Base-by-base conservation (phyloP, 2,888 invertebrate genomes). In the Syritta pipiens region DNA sequence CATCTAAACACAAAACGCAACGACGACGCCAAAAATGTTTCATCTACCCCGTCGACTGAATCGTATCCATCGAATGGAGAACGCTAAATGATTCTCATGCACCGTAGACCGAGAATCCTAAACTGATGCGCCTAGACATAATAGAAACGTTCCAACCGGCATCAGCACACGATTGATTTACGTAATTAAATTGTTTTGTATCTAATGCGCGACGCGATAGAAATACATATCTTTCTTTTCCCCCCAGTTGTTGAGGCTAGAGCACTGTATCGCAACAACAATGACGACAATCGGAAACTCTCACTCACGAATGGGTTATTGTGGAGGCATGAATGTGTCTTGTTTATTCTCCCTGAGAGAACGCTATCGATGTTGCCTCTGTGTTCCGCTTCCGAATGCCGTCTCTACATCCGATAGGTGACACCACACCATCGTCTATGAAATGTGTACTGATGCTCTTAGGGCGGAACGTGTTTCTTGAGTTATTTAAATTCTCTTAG, bases 111-210 rank as follows among this genome's bases (percentile, higher is more conserved):
- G 48, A 57, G 67, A 74, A 79, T 79, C 67, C 28, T 32, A 12
- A 72, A 60, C 55, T 71, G 32, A 35, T 26, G 28, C 28, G 19
- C 60, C 60, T 62, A 79, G 74, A 74, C 74, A 79, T 74, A 79
- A 79, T 77, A 65, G 69, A 10, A 22, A 49, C 35, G 28, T 35
- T 30, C 22, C 49, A 44, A 57, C 44, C 40, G 26, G 24, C 48
- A 17, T 4, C 5, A 37, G 7, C 22, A 12, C 53, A 62, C 65
- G 32, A 67, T 65, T 72, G 53, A 48, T 67, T 77, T 72, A 72
- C 77, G 65, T 77, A 77, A 72, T 65, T 60, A 48, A 72, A 67
- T 60, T 77, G 62, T 68, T 30, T 60, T 60, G 48, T 68, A 79
- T 79, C 74, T 40, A 40, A 63, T 51, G 71, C n/a, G n/a, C n/a